Base-by-base conservation (phyloP, 2,113 vertebrate species). In the Caranx melampygus region DNA sequence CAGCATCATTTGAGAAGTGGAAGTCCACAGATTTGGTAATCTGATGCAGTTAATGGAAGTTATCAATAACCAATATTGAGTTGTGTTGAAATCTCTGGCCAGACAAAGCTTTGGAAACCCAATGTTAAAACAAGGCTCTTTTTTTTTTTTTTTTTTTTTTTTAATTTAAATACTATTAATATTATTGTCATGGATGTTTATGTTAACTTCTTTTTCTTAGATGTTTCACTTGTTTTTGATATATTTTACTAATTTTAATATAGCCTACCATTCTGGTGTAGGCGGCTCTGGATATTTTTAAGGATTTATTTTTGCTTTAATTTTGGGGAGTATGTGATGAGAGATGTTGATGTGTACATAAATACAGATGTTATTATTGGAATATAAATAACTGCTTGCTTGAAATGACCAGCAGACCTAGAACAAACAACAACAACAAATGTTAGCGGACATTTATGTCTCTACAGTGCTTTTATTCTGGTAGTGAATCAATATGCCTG, bases 311-410 rank as follows among this genome's bases (percentile, higher is more conserved):
- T n/a, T 85, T 35, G n/a, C 3, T 79, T 78, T 61, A 34, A 61
- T 60, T 68, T 26, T 81, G 72, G 79, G 54, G 70, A 74, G 63
- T 63, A 37, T 78, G 68, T 73, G 65, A 72, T n/a, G 21, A 70
- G 71, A 78, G 67, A 81, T 78, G 76, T 76, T 63, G 76, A 84
- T 64, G 78, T 92, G 87, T 92, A 86, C 65, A 92, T 91, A 93
- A 86, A 90, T 84, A 86, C 78, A 92, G 90, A 93, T 87, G 81
- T 82, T 88, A 67, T 89, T 91, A 91, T 89, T 90, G 79, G 87
- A 89, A 83, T 83, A 81, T 78, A 83, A 85, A 71, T 80, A 87
- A 84, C 66, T 81, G 85, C 85, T 86, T 87, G 88, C 85, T 90
- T 86, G 51, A 87, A 91, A 80, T 86, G 81, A 89, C 86, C 62